Evolutionary conservation across 2,888 invertebrate species (phyloP).

Genomic region (Dichetophora obliterata): DNA sequence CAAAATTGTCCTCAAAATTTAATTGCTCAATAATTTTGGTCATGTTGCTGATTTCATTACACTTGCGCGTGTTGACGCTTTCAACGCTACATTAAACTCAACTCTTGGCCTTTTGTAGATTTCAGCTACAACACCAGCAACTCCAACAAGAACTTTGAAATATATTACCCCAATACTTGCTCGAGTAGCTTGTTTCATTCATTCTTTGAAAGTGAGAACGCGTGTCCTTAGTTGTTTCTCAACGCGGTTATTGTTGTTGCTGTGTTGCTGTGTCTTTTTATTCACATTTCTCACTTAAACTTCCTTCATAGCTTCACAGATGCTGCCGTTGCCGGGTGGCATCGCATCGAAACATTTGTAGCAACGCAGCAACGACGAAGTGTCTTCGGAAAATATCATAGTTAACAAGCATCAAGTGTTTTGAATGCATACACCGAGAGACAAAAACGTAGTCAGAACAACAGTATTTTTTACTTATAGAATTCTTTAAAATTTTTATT

Average conservation of each 20-base stretch:
- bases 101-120: constrained; percentile 17
- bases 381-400: constrained; percentile 28
- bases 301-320: neutral
- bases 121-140: neutral
- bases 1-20: constrained; percentile 20
- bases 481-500: no score
- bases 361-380: constrained; percentile 19
- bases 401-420: constrained; percentile 37
- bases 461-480: no score
- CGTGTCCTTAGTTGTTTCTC: neutral
- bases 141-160: neutral
- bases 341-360: constrained; percentile 35
- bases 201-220: neutral
- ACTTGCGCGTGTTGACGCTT: constrained; percentile 21
- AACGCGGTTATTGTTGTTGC: neutral
- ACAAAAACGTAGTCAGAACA: no score
- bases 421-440: neutral
- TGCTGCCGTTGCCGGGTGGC: constrained; percentile 28
- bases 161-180: neutral
- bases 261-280: neutral
- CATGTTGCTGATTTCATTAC: constrained; percentile 16
- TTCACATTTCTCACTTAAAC: neutral
- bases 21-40: constrained; percentile 47
- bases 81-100: constrained; percentile 18
- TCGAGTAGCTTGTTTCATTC: neutral